phyloP scores from a whole-genome alignment of 2,797 vertebrate genomes.

The Sandelia bainsii region DNA sequence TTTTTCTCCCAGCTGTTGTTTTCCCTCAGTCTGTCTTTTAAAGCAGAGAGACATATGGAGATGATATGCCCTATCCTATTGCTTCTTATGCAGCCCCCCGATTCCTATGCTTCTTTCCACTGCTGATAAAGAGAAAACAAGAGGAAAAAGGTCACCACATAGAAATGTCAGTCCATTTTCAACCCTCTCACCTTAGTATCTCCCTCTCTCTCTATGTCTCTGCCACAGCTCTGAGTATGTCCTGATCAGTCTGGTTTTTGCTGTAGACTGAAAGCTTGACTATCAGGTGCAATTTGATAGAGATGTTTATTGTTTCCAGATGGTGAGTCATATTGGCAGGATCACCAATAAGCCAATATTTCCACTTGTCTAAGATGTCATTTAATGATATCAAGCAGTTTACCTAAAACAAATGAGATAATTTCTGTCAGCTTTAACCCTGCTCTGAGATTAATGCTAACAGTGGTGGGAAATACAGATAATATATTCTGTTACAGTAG shows the following conservation, averaged over 20 bases:
- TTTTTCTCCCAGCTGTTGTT: slow-evolving; percentile 41
- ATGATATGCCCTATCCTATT: neutral
- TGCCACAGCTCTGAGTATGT: neutral
- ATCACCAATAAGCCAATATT: neutral
- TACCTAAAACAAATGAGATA: neutral
- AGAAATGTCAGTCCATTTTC: slow-evolving; percentile 39
- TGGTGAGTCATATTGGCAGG: neutral
- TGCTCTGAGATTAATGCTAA: neutral
- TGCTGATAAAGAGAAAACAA: slow-evolving; percentile 15
- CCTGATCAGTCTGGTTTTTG: slow-evolving; percentile 6
- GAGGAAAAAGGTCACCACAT: slow-evolving; percentile 18
- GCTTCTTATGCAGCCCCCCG: slow-evolving; percentile 23
- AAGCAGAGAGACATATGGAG: neutral
- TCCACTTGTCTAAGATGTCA: neutral
- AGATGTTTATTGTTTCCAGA: neutral
- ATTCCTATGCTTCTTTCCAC: slow-evolving; percentile 3
- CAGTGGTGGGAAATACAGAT: neutral
- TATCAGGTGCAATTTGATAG: neutral
- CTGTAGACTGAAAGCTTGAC: slow-evolving; percentile 8
- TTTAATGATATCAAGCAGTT: neutral
- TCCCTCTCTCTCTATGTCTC: neutral
- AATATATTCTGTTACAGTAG: too few species aligned
- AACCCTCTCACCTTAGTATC: slow-evolving; percentile 19
- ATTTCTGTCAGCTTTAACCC: neutral
- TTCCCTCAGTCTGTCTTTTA: slow-evolving; percentile 13